A percentile compares a stretch with the other conserved stretches of the same genome.
Conservation (phyloP, 64 coral and sea anemone genomes). For the Exaiptasia diaphana region DNA sequence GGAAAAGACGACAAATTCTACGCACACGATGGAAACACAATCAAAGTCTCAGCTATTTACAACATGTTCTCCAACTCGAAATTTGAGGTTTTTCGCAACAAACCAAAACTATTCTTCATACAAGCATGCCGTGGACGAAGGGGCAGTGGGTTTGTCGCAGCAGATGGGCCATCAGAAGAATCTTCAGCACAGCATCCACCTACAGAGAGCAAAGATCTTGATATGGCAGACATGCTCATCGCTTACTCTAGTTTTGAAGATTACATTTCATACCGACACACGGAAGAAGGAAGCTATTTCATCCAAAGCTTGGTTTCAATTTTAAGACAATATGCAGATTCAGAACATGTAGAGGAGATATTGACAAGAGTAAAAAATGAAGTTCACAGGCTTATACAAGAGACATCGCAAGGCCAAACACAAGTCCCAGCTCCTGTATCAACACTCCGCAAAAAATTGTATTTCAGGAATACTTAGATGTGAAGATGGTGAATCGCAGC, state of each 20-base stretch:
- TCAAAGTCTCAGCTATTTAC: background rate
- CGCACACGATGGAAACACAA: slow-evolving; percentile 29
- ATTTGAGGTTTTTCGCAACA: slow-evolving; percentile 23
- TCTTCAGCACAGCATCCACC: background rate
- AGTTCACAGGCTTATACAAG: slow-evolving; percentile 7
- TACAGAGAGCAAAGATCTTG: too few species aligned
- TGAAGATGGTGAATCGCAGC: too few species aligned
- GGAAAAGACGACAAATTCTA: slow-evolving; percentile 40
- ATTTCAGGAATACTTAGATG: too few species aligned
- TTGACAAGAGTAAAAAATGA: slow-evolving; percentile 47
- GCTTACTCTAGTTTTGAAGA: slow-evolving; percentile 60
- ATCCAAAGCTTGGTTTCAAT: slow-evolving; percentile 28
- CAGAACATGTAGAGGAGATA: slow-evolving; percentile 60
- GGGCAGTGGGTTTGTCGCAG: slow-evolving; percentile 7
- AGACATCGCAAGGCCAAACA: background rate
- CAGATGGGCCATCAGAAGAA: background rate
- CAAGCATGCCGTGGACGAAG: slow-evolving; percentile 57
- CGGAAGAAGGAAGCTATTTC: slow-evolving; percentile 47
- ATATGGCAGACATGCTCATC: slow-evolving; percentile 46
- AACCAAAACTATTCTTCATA: slow-evolving; percentile 70
- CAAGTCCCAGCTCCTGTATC: slow-evolving; percentile 51
- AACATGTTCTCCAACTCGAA: slow-evolving; percentile 47
- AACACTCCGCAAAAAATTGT: slow-evolving; percentile 60
- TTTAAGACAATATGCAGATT: slow-evolving; percentile 31
- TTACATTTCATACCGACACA: slow-evolving; percentile 54